phyloP scores from a whole-genome alignment of 2,888 invertebrate species.

The Orthosia gothica region DNA sequence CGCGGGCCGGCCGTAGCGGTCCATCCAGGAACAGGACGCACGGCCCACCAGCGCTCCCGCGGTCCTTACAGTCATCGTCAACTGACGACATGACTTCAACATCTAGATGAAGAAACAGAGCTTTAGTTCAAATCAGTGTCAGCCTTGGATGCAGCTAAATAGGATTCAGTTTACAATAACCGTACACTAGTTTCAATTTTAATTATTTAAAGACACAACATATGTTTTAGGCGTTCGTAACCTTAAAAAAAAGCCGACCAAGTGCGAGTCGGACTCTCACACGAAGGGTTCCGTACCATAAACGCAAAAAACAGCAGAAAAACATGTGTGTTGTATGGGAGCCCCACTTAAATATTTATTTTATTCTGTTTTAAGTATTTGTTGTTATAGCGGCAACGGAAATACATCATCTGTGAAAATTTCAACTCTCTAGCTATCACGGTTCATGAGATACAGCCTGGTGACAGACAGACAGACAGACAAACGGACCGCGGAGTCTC shows the following conservation, averaged over 20 bases:
- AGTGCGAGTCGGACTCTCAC: too few relatives aligned
- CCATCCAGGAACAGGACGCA: conserved; percentile 98
- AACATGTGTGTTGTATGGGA: too few relatives aligned
- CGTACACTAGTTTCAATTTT: background rate
- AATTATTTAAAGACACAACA: conserved; percentile 4
- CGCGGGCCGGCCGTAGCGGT: conserved; percentile 97
- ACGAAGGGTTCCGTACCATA: too few relatives aligned
- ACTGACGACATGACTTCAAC: conserved; percentile 96
- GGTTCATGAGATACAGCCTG: too few relatives aligned
- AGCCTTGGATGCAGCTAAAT: background rate
- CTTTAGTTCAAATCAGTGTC: background rate
- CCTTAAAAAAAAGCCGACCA: conserved; percentile 16
- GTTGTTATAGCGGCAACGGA: too few relatives aligned
- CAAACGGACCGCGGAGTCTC: too few relatives aligned
- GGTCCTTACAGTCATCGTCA: conserved; percentile 97
- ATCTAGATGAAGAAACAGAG: conserved; percentile 90
- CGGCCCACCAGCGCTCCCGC: conserved; percentile 95
- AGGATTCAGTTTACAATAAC: background rate
- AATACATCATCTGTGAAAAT: too few relatives aligned
- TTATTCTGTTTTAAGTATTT: too few relatives aligned
- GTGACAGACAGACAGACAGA: too few relatives aligned
- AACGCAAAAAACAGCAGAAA: too few relatives aligned
- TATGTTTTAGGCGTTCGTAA: background rate
- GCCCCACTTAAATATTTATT: too few relatives aligned
- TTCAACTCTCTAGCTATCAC: too few relatives aligned